Evolutionary conservation across 2,888 invertebrate genomes (phyloP).

Genomic region (Metallyticus violacea): DNA sequence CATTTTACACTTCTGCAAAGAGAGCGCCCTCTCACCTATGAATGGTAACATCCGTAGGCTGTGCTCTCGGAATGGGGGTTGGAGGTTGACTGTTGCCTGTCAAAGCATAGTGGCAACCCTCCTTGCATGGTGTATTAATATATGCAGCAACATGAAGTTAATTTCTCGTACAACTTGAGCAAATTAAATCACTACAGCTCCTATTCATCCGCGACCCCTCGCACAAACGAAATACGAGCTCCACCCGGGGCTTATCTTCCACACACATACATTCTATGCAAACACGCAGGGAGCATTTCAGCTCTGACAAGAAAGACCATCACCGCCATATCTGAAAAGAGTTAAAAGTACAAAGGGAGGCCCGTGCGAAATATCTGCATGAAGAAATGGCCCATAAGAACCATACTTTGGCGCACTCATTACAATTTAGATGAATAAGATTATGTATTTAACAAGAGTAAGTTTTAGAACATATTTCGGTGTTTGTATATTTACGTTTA

Average conservation of each 20-base stretch:
- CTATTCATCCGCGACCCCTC: neutral
- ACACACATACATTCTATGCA: neutral
- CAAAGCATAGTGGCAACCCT: neutral
- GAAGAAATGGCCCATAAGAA: neutral
- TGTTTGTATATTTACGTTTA: no score
- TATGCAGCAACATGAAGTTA: neutral
- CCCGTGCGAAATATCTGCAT: neutral
- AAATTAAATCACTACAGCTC: neutral
- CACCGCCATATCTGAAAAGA: neutral
- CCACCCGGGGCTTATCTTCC: neutral
- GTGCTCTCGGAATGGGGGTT: no score
- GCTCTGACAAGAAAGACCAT: neutral
- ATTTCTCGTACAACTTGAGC: neutral
- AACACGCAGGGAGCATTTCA: neutral
- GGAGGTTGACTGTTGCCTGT: neutral
- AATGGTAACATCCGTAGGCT: neutral
- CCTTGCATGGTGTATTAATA: neutral
- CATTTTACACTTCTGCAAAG: neutral
- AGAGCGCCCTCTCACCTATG: neutral
- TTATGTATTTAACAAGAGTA: no score
- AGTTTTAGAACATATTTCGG: no score
- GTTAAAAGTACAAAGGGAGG: no score
- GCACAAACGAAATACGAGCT: no score
- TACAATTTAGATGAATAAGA: no score
- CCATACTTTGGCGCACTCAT: no score